A percentile compares a stretch with the other conserved stretches of the same genome.
phyloP scores from a whole-genome alignment of 2,888 invertebrate species.

The Iselma pallidipennis region DNA sequence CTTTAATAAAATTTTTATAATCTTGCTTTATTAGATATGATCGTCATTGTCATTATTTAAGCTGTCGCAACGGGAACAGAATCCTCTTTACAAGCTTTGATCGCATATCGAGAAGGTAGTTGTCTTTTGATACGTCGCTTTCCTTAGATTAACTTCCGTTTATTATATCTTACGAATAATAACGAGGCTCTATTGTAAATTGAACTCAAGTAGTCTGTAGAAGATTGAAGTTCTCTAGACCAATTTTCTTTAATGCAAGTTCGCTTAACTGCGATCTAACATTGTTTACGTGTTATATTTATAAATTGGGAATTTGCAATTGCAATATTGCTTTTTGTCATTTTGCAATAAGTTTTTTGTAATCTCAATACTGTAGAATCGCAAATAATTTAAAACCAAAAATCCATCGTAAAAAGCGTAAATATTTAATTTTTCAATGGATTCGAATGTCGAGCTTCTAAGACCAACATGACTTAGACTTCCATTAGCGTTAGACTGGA shows the following conservation, averaged over 20 bases:
- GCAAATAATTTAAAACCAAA: conserved; percentile 7
- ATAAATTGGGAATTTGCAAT: too few relatives aligned
- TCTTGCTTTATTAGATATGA: too few relatives aligned
- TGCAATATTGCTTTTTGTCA: neutral
- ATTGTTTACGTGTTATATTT: too few relatives aligned
- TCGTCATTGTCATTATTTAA: neutral
- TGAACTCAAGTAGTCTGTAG: neutral
- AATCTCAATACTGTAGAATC: neutral
- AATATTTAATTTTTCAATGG: conserved; percentile 26
- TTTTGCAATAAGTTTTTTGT: too few relatives aligned
- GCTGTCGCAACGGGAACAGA: neutral
- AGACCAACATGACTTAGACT: conserved; percentile 20
- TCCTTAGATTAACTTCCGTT: neutral
- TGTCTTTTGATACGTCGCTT: neutral
- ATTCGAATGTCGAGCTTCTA: conserved; percentile 17
- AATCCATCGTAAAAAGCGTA: neutral
- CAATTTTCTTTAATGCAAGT: neutral
- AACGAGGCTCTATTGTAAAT: neutral
- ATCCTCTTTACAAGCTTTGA: neutral
- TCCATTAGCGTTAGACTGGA: conserved; percentile 25
- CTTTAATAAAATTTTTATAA: neutral
- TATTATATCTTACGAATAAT: neutral
- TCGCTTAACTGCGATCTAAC: too few relatives aligned
- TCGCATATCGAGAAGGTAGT: neutral
- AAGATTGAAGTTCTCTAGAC: neutral